Evolutionary conservation across 2,797 vertebrate species (phyloP), one percentile per base, ranked within the genome.

Genomic region (Darevskia nairensis): DNA sequence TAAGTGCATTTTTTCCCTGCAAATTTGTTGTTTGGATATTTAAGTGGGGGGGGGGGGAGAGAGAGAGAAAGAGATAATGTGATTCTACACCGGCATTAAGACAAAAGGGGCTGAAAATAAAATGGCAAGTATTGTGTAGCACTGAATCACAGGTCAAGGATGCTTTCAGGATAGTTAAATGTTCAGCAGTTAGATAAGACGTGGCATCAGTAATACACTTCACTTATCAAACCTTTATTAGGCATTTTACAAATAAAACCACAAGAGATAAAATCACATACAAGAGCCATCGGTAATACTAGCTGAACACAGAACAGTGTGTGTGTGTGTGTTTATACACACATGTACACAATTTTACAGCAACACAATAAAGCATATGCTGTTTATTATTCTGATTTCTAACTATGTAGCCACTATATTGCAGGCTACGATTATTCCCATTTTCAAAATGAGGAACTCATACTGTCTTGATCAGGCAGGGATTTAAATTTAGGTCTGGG

Each of bases 1-100:
- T 99, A 99, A 89, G 99, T 99, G 94, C 99, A 99, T 96, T 99
- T 99, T 96, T 99, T 99, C 80, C 99, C 99, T 99, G 91, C 85
- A 92, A 59, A 75, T 69, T 55, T 74, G 83, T 39, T 4, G 21
- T 78, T 86, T 66, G 55, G 29, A 59, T 19, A 92, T 69, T 71
- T 84, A 90, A 66, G 90, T 0, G 35, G 50, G 9, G 13, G 3
- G 35, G 86, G 17, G 50, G 41, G 86, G 17, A 89, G n/a, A n/a
- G n/a, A n/a, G n/a, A 84, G 50, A 76, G 23, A 32, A 55, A n/a
- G 74, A 44, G 11, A 25, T 75, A 71, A 84, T 69, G 39, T 59
- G 82, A 39, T 11, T 55, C 6, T 83, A 84, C 35, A 77, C 25
- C 15, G 6, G 80, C 68, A 69, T 87, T 29, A 5, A 90, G 29